These are phyloP conservation scores for Xiphydria camelus DNA, from an alignment of 2,888 invertebrate species.

Conservation along the genomic window DNA sequence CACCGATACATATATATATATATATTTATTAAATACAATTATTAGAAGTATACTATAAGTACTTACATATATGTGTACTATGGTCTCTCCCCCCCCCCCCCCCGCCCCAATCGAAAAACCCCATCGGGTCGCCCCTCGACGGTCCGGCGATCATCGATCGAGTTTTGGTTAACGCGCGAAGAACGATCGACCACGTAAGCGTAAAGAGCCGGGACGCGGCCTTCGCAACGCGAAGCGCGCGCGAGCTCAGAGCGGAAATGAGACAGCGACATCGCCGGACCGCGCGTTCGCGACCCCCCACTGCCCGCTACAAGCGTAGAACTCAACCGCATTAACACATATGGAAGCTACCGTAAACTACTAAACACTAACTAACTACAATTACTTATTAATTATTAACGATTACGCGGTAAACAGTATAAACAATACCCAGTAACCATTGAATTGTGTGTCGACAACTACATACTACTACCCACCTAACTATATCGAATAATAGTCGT, in stretches of 20 bases:
- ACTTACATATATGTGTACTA: constrained; percentile 58
- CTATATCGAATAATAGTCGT: constrained; percentile 24
- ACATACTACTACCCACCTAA: constrained; percentile 59
- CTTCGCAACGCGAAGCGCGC: too few species aligned
- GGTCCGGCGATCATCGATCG: constrained; percentile 27
- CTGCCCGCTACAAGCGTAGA: constrained; percentile 48
- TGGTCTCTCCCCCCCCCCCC: constrained; percentile 59
- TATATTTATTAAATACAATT: constrained; percentile 55
- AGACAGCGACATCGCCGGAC: not conserved
- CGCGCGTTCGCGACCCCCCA: not conserved
- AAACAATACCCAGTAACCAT: constrained; percentile 58
- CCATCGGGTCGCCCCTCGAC: constrained; percentile 25
- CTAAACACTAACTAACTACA: constrained; percentile 57
- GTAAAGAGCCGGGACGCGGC: constrained; percentile 22
- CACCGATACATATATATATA: constrained; percentile 50
- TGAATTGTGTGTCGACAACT: constrained; percentile 60
- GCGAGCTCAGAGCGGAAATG: too few species aligned
- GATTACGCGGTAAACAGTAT: constrained; percentile 58
- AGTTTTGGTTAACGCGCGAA: too few species aligned
- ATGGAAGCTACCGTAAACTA: constrained; percentile 57
- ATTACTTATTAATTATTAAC: constrained; percentile 58
- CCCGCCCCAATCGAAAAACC: constrained; percentile 52
- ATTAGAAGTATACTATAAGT: constrained; percentile 57
- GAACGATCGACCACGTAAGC: too few species aligned
- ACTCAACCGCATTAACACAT: constrained; percentile 57